A percentile compares a stretch with the other conserved stretches of the same genome.
phyloP scores from a whole-genome alignment of 2,888 invertebrate genomes.

The Thalpophila matura region DNA sequence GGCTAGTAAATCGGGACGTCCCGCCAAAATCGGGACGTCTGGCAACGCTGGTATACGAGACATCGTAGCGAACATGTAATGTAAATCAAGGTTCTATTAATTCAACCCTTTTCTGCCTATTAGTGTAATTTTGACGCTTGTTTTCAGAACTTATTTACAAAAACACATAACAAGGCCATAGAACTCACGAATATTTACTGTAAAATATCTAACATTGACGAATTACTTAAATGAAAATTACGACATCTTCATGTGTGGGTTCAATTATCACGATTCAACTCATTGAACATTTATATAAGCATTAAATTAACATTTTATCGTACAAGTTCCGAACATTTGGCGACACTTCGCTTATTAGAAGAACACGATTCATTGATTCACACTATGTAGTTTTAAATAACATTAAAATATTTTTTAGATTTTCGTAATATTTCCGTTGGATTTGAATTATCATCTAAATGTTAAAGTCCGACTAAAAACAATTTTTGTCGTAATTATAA shows the following conservation, averaged over 20 bases:
- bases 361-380: conserved; percentile 54
- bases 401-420: conserved; percentile 8
- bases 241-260: conserved; percentile 16
- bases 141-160: neutral
- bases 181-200: conserved; percentile 23
- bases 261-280: conserved; percentile 40
- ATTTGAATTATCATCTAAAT: neutral
- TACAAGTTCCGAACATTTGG: conserved; percentile 17
- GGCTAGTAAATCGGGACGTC: too few species aligned
- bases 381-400: conserved; percentile 23
- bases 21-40: too few species aligned
- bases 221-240: conserved; percentile 18
- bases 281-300: conserved; percentile 31
- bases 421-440: neutral
- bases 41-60: too few species aligned
- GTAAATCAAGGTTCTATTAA: too few species aligned
- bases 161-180: conserved; percentile 23
- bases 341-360: conserved; percentile 33
- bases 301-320: conserved; percentile 3
- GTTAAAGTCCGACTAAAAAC: neutral
- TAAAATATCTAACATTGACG: conserved; percentile 20
- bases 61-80: too few species aligned
- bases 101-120: too few species aligned
- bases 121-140: too few species aligned
- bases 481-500: too few species aligned